These are phyloP conservation scores for Marmota flaviventris DNA, from an alignment of 2,113 vertebrate species.

Conservation along the genomic window DNA sequence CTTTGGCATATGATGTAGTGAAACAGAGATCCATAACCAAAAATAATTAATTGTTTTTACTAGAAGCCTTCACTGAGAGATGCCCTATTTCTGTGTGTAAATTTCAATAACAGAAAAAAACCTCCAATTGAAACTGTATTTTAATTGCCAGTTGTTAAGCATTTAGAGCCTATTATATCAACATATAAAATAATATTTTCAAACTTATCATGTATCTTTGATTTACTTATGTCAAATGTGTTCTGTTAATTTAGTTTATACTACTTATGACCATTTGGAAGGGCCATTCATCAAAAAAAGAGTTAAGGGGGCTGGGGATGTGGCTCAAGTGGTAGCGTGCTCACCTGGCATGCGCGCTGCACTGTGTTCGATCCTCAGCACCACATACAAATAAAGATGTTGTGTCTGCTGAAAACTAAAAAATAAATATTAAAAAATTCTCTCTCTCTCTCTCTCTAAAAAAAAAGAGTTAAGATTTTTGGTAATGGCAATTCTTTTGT, in stretches of 20 bases:
- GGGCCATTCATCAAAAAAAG: background rate
- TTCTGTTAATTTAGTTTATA: background rate
- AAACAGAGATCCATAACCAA: background rate
- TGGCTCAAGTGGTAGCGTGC: too few species aligned
- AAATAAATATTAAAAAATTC: too few species aligned
- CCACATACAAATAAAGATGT: too few species aligned
- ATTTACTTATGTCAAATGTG: background rate
- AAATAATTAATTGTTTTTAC: background rate
- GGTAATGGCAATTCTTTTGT: background rate
- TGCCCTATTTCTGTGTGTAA: background rate
- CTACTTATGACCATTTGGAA: background rate
- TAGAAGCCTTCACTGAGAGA: background rate
- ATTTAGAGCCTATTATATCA: background rate
- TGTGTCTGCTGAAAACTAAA: too few species aligned
- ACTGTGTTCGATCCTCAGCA: too few species aligned
- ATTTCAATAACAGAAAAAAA: background rate
- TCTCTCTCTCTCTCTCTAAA: too few species aligned
- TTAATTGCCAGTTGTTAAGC: background rate
- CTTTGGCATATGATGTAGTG: accelerated
- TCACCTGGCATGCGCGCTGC: too few species aligned
- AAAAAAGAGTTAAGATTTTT: background rate
- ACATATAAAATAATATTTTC: background rate
- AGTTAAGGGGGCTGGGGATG: background rate
- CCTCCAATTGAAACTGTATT: background rate
- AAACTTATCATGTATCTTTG: background rate